Base-by-base conservation (phyloP, 2,113 vertebrate genomes). In the Meriones unguiculatus region DNA sequence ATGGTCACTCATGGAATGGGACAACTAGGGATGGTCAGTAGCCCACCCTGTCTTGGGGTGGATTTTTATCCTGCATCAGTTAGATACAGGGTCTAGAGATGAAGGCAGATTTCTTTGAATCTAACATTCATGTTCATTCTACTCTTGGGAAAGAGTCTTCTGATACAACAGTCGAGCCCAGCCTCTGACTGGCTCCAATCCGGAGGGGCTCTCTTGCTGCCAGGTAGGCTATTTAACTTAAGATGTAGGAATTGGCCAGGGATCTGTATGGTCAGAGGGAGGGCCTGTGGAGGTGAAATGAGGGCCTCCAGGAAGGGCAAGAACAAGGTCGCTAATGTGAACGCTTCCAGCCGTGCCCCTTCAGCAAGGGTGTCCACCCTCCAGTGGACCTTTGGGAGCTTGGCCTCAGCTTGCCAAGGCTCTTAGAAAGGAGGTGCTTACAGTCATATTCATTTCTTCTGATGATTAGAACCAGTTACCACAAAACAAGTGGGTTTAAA, bases 131-230 rank as follows among this genome's bases (percentile, higher is more conserved):
- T 20, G 35, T 2, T 86, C 18, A 0, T 80, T 59, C 35, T n/a
- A 15, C 78, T 91, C 78, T 52, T 5, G 12, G n/a, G 7, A 59
- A n/a, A 91, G 69, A 73, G 5, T 69, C 64, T 75, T 76, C 72
- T 59, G 17, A 5, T 0, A 10, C 2, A 5, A 67, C 1, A 1
- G 11, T 38, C 7, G 5, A 11, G 6, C 50, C 30, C 12, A 10
- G 10, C 35, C 73, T n/a, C 72, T 41, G 7, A 32, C 38, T n/a
- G 25, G 32, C 73, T 76, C 77, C 32, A 7, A 64, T 46, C 25
- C 77, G 75, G 52, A 69, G 69, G 12, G 32, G 18, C 7, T 9
- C n/a, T 87, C 70, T 32, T 46, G 65, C 77, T 54, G 3, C 41
- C 6, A 6, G 28, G 25, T 64, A 22, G 28, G 64, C 64, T 65